A percentile compares a stretch with the other conserved stretches of the same genome.
Conservation (phyloP, 1,140 invertebrate species). For the Formica exsecta region DNA sequence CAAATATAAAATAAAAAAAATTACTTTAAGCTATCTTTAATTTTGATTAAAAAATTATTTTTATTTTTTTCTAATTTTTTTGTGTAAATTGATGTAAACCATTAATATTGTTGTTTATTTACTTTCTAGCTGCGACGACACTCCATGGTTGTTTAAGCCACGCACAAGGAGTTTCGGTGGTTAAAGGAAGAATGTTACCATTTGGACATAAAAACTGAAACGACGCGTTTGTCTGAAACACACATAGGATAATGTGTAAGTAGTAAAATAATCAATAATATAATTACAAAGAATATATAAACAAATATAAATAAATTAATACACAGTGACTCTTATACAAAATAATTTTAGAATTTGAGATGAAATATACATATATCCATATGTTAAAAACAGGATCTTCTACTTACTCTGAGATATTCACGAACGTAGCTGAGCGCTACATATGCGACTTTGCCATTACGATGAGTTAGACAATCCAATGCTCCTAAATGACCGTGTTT, state of each 20-base stretch:
- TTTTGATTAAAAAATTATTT: no score
- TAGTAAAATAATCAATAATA: background rate
- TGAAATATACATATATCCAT: background rate
- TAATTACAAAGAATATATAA: background rate
- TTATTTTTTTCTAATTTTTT: no score
- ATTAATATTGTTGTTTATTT: constrained; percentile 60
- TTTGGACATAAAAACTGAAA: constrained; percentile 90
- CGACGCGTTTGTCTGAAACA: constrained; percentile 70
- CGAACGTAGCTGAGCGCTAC: constrained; percentile 87
- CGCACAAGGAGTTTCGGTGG: constrained; percentile 85
- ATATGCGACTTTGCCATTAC: constrained; percentile 89
- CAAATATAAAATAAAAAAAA: no score
- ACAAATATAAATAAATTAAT: constrained; percentile 16
- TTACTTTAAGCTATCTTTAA: no score
- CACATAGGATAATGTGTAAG: background rate
- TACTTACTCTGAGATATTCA: constrained; percentile 86
- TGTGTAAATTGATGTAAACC: no score
- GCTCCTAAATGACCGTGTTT: constrained; percentile 89
- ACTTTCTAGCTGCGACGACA: constrained; percentile 87
- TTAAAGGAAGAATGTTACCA: constrained; percentile 86
- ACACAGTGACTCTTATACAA: background rate
- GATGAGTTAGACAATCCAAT: constrained; percentile 88
- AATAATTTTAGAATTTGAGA: background rate
- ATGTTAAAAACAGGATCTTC: background rate
- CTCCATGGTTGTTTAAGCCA: constrained; percentile 89